Conservation (phyloP, 1,140 invertebrate genomes). For the Eupristina koningsbergeri region DNA sequence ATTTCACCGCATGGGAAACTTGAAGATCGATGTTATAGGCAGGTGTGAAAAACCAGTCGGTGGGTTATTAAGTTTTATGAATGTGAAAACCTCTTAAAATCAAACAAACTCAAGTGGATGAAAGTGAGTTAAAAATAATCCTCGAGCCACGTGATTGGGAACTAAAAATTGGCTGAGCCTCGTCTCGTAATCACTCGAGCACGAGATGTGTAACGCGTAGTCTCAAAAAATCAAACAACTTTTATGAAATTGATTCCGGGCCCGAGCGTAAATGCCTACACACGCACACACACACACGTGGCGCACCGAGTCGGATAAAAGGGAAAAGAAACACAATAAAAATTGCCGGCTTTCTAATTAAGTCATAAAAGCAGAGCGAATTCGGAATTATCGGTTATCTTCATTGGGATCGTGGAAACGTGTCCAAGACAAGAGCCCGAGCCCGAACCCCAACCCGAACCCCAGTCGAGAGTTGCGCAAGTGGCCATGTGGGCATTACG, state of each 20-base stretch:
- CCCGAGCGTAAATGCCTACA: too few species aligned
- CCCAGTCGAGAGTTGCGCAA: not conserved
- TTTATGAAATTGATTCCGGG: not conserved
- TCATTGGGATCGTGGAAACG: too few species aligned
- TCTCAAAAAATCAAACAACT: not conserved
- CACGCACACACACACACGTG: not conserved
- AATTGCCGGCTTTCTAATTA: not conserved
- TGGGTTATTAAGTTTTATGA: not conserved
- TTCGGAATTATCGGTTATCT: not conserved
- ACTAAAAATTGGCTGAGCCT: not conserved
- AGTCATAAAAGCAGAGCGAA: not conserved
- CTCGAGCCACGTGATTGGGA: not conserved
- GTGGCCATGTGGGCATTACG: not conserved
- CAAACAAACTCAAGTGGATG: not conserved
- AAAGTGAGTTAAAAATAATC: not conserved
- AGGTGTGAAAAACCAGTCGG: not conserved
- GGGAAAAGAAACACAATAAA: not conserved
- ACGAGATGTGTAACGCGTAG: not conserved
- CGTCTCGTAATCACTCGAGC: not conserved
- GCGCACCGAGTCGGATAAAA: not conserved
- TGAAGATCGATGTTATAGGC: not conserved
- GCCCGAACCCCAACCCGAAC: too few species aligned
- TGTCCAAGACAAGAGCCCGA: too few species aligned
- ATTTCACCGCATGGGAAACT: not conserved
- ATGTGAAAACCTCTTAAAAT: not conserved